Evolutionary conservation across 2,113 vertebrate genomes (phyloP).

Genomic region (Zapus hudsonius): DNA sequence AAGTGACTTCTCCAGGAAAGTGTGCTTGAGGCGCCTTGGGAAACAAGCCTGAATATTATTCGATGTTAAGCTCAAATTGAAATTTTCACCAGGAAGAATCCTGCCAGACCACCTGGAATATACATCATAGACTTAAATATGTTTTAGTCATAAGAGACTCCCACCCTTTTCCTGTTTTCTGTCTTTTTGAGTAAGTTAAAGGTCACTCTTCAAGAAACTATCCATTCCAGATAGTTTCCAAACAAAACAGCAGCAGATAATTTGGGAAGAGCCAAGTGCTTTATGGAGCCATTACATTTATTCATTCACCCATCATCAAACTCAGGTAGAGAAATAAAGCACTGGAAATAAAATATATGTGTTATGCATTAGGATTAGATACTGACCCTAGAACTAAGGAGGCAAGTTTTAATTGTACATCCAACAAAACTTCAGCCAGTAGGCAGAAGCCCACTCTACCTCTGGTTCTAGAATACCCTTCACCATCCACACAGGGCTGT

Average conservation of each 20-base stretch:
- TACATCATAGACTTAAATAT: background rate
- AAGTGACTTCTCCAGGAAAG: background rate
- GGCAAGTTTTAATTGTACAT: background rate
- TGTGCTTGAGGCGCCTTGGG: background rate
- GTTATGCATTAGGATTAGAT: background rate
- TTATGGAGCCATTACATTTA: background rate
- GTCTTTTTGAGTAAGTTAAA: constrained; percentile 32
- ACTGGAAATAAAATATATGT: background rate
- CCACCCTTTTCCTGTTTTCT: constrained; percentile 55
- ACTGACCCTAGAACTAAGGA: background rate
- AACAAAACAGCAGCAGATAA: background rate
- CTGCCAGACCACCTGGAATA: constrained; percentile 12
- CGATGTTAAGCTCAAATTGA: background rate
- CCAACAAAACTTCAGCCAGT: background rate
- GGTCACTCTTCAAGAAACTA: constrained; percentile 1
- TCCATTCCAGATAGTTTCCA: background rate
- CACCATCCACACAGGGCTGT: background rate
- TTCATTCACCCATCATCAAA: background rate
- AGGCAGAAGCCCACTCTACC: background rate
- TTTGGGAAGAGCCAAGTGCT: background rate
- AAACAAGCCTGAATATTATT: background rate
- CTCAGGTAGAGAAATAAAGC: background rate
- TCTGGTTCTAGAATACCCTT: background rate
- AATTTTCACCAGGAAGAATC: background rate
- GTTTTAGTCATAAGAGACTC: constrained; percentile 16